Base-by-base conservation (phyloP, 2,888 invertebrate species). In the Ferrisia virgata region DNA sequence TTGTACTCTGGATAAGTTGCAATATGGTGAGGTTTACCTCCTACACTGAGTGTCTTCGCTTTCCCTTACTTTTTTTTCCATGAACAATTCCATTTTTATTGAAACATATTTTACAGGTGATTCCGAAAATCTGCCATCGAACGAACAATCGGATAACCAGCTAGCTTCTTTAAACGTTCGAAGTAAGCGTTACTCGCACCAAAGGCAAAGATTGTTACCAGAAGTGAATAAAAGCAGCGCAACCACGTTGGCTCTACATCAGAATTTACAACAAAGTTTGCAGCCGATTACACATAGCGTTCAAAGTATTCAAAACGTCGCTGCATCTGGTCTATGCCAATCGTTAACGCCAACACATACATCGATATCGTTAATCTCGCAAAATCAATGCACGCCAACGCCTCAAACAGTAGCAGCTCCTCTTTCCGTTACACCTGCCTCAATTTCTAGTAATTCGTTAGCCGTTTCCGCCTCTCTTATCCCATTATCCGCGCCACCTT, bases 171-270 rank as follows among this genome's bases (percentile, higher is more conserved):
- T 85, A 86, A 85, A 89, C 89, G 47, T 87, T 89, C 84, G 89
- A 88, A 40, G 93, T 9, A 93, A 93, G 87, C 90, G 93, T 31
- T 93, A 93, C 88, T 93, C 93, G 2, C 92, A 92, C 85, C 90
- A 93, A 86, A 89, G 93, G 84, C 92, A 92, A 87, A 88, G 92
- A 84, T 89, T 90, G 40, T 84, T 86, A 31, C 86, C 86, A 9
- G 86, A 86, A 72, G 85, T 84, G 28, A 84, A 79, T 31, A 80
- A 31, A 69, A 82, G 81, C 33, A 85, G 81, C 18, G 81, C 86
- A 11, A 64, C 85, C 22, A 78, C 85, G 13, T 72, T 76, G 6
- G 64, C 47, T 53, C 79, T 84, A 47, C 79, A 83, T 33, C 85
- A 83, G 39, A 85, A 82, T 72, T 64, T 83, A 11, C 72, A 53